These are phyloP conservation scores for Bradysia coprophila DNA, from an alignment of 1,140 invertebrate genomes.

Conservation along the genomic window DNA sequence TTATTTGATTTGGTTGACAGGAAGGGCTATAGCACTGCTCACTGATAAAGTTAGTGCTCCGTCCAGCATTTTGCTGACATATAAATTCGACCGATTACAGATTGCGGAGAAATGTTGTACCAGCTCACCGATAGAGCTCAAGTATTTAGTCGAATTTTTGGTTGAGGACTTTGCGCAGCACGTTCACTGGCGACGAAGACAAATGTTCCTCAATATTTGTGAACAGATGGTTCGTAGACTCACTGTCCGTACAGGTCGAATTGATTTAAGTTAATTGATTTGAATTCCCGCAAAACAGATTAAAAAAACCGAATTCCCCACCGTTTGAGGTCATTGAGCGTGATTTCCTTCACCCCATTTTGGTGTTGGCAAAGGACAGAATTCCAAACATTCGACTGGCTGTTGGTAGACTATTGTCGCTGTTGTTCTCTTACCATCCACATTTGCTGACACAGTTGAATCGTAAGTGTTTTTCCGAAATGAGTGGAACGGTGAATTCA, in stretches of 20 bases:
- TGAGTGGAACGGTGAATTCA: background rate
- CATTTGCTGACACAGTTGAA: background rate
- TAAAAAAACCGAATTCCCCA: background rate
- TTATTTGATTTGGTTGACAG: constrained; percentile 1
- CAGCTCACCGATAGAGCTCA: no score
- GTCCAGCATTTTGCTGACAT: no score
- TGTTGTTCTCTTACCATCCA: background rate
- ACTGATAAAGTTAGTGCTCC: constrained; percentile 4
- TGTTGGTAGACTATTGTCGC: constrained; percentile 1
- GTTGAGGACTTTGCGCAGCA: no score
- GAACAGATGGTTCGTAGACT: no score
- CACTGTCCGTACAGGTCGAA: background rate
- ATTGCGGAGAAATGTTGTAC: no score
- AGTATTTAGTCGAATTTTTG: no score
- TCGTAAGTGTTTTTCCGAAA: background rate
- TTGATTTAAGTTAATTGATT: background rate
- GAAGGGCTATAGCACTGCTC: background rate
- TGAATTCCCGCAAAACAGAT: background rate
- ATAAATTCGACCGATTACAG: no score
- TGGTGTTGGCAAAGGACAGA: background rate
- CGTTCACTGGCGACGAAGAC: no score
- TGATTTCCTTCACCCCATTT: background rate
- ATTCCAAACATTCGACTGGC: constrained; percentile 3
- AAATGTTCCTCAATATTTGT: no score
- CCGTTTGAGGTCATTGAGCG: background rate